Percentiles rank a stretch among this genome's conserved stretches.
These are phyloP conservation scores for Meteorus colon DNA, from an alignment of 2,888 invertebrate genomes.

Conservation along the genomic window DNA sequence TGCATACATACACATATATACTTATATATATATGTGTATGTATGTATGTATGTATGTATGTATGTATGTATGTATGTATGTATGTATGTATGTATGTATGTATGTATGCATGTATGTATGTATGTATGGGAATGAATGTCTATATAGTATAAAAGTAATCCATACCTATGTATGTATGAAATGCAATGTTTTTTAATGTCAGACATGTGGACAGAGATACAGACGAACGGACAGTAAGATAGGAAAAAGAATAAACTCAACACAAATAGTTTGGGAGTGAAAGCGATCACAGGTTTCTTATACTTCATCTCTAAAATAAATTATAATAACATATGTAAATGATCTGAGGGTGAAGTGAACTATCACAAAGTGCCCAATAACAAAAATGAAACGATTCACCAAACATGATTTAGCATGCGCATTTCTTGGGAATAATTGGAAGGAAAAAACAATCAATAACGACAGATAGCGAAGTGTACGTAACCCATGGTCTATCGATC, in stretches of 20 bases:
- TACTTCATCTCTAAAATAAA: slow-evolving; percentile 63
- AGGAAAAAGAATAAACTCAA: not conserved
- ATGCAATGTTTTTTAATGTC: slow-evolving; percentile 55
- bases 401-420: slow-evolving; percentile 61
- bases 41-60: slow-evolving; percentile 43
- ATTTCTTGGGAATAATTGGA: slow-evolving; percentile 50
- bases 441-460: slow-evolving; percentile 20
- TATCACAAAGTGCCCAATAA: slow-evolving; percentile 70
- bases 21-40: slow-evolving; percentile 49
- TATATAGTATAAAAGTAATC: slow-evolving; percentile 54
- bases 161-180: slow-evolving; percentile 56
- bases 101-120: slow-evolving; percentile 50
- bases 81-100: slow-evolving; percentile 46
- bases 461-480: slow-evolving; percentile 43
- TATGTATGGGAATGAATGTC: slow-evolving; percentile 46
- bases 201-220: slow-evolving; percentile 58
- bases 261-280: slow-evolving; percentile 54
- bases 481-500: not conserved
- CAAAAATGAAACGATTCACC: slow-evolving; percentile 52
- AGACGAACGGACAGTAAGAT: slow-evolving; percentile 15
- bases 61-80: slow-evolving; percentile 52
- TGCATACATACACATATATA: not conserved
- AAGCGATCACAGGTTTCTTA: slow-evolving; percentile 20
- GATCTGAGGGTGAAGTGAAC: slow-evolving; percentile 71
- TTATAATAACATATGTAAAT: slow-evolving; percentile 67